Evolutionary conservation across 2,797 vertebrate species (phyloP).

Genomic region (Anguilla obscura): DNA sequence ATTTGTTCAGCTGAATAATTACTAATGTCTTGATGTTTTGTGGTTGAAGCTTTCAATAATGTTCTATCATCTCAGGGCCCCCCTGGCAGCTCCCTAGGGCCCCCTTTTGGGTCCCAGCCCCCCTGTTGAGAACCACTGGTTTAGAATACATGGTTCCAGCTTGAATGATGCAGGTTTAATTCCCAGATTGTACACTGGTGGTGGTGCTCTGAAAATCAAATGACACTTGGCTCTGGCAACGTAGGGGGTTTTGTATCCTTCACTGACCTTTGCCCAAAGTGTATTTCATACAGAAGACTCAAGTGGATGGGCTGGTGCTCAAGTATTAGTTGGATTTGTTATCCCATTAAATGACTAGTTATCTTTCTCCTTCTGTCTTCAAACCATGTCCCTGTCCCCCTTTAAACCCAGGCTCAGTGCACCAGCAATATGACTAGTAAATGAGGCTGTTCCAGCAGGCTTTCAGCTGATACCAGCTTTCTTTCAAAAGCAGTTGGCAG

Average conservation of each 20-base stretch:
- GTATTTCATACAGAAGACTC: neutral
- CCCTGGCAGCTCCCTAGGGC: too few species aligned
- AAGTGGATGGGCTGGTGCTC: neutral
- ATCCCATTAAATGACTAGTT: neutral
- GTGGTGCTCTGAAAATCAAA: too few species aligned
- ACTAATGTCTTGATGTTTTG: too few species aligned
- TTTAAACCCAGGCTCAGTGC: neutral
- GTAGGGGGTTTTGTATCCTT: neutral
- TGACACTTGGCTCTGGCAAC: neutral
- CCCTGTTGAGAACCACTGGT: too few species aligned
- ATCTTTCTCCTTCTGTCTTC: neutral
- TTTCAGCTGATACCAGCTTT: neutral
- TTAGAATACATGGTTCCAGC: too few species aligned
- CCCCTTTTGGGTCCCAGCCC: too few species aligned
- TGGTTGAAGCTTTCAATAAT: too few species aligned
- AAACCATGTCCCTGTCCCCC: neutral
- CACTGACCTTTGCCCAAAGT: neutral
- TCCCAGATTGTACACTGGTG: too few species aligned
- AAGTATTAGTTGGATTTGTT: neutral
- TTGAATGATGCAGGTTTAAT: too few species aligned
- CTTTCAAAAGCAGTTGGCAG: neutral
- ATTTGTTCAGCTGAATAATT: too few species aligned
- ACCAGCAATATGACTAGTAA: neutral
- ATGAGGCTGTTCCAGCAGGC: neutral
- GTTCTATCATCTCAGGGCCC: too few species aligned